Conservation (phyloP, 2,888 invertebrate species). For the Tineola bisselliella region DNA sequence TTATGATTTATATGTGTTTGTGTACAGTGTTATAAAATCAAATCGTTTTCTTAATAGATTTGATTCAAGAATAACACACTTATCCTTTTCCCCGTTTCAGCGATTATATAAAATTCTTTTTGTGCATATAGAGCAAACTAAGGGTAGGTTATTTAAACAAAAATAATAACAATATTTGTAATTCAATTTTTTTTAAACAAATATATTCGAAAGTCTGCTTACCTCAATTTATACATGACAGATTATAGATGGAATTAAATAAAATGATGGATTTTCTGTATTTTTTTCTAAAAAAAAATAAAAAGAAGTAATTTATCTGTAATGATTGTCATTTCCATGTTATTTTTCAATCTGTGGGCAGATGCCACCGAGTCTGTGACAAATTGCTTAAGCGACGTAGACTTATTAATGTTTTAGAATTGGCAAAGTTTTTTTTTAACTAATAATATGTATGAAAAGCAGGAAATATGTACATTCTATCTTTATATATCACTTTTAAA, state of each 20-base stretch:
- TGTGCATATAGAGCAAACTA: not conserved
- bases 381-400: not conserved
- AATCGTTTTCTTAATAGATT: not conserved
- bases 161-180: too few relatives aligned
- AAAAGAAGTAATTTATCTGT: not conserved
- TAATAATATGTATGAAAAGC: too few relatives aligned
- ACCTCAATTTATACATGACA: too few relatives aligned
- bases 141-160: too few relatives aligned
- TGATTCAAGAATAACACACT: not conserved
- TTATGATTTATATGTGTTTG: too few relatives aligned
- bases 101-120: not conserved
- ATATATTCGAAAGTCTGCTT: too few relatives aligned
- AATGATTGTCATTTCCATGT: not conserved
- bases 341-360: not conserved
- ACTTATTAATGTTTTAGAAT: not conserved
- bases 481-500: too few relatives aligned
- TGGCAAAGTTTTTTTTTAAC: not conserved
- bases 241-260: too few relatives aligned
- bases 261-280: too few relatives aligned
- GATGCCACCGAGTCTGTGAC: not conserved
- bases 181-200: too few relatives aligned
- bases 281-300: not conserved
- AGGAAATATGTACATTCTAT: too few relatives aligned
- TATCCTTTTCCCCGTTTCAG: not conserved
- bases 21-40: too few relatives aligned